These are phyloP conservation scores for Macrobrachium rosenbergii DNA, from an alignment of 1,140 invertebrate genomes.

Conservation along the genomic window DNA sequence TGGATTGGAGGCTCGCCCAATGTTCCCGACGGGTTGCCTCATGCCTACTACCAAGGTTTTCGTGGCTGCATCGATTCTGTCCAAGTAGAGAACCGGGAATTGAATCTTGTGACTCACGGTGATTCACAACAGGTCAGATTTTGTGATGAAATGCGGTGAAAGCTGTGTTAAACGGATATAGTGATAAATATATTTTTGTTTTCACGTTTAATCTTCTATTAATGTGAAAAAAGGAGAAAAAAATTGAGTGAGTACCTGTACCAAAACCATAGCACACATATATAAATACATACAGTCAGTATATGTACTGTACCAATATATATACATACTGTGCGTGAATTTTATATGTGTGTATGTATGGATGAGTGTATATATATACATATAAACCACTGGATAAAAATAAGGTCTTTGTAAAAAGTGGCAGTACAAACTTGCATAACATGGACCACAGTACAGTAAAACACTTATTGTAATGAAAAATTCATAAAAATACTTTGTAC, in stretches of 20 bases:
- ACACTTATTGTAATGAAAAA: neutral
- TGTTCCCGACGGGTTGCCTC: slow-evolving; percentile 75
- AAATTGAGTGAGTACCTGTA: neutral
- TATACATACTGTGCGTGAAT: neutral
- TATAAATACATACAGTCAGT: neutral
- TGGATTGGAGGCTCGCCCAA: slow-evolving; percentile 79
- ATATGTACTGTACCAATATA: neutral
- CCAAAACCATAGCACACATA: neutral
- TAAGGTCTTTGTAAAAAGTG: neutral
- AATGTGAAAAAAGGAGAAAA: neutral
- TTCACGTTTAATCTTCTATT: neutral
- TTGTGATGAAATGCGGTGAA: slow-evolving; percentile 66
- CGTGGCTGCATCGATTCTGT: slow-evolving; percentile 76
- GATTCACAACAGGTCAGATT: slow-evolving; percentile 66
- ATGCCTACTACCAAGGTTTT: slow-evolving; percentile 76
- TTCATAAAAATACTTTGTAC: no score
- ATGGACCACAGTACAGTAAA: neutral
- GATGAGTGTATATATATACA: slow-evolving; percentile 16
- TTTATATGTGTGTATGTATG: slow-evolving; percentile 12
- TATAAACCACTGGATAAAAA: slow-evolving; percentile 12
- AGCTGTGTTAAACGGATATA: neutral
- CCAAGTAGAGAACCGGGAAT: slow-evolving; percentile 71
- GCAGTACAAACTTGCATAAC: neutral
- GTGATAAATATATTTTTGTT: slow-evolving; percentile 8
- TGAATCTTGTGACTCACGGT: slow-evolving; percentile 67